Percentiles rank a stretch among this genome's conserved stretches.
phyloP scores from a whole-genome alignment of 2,113 vertebrate genomes.

The Xiphophorus hellerii region DNA sequence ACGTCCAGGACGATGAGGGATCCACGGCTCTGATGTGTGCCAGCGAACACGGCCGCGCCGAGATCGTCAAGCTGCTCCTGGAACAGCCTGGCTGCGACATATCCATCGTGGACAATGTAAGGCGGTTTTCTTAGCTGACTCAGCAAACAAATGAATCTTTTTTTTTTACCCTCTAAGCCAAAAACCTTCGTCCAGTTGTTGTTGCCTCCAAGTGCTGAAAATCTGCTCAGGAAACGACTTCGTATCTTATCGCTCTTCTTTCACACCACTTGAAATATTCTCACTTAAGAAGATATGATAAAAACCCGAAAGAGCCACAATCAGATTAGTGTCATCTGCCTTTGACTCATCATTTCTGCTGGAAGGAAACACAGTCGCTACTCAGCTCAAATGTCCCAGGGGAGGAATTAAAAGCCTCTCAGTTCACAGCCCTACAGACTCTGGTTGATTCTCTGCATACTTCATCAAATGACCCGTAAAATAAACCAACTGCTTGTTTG shows the following conservation, averaged over 20 bases:
- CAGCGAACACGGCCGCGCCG: conserved; percentile 88
- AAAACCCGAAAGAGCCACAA: conserved; percentile 7
- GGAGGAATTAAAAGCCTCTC: conserved; percentile 26
- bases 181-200: not conserved
- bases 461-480: conserved; percentile 10
- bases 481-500: not conserved
- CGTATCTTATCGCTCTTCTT: conserved; percentile 10
- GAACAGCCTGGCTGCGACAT: conserved; percentile 87
- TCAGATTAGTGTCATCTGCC: conserved; percentile 46
- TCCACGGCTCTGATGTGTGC: conserved; percentile 96
- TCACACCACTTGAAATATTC: conserved; percentile 8
- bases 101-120: conserved; percentile 88
- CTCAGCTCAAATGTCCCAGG: conserved; percentile 1
- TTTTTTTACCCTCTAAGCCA: not conserved
- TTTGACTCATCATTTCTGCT: conserved; percentile 4
- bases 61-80: conserved; percentile 89
- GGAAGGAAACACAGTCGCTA: conserved; percentile 38
- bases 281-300: not conserved
- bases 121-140: conserved; percentile 39
- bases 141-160: not conserved
- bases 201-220: conserved; percentile 20
- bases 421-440: conserved; percentile 15
- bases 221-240: conserved; percentile 60
- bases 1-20: conserved; percentile 92
- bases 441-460: conserved; percentile 1